Evolutionary conservation across 2,113 vertebrate genomes (phyloP).

Genomic region (Atractosteus spatula): DNA sequence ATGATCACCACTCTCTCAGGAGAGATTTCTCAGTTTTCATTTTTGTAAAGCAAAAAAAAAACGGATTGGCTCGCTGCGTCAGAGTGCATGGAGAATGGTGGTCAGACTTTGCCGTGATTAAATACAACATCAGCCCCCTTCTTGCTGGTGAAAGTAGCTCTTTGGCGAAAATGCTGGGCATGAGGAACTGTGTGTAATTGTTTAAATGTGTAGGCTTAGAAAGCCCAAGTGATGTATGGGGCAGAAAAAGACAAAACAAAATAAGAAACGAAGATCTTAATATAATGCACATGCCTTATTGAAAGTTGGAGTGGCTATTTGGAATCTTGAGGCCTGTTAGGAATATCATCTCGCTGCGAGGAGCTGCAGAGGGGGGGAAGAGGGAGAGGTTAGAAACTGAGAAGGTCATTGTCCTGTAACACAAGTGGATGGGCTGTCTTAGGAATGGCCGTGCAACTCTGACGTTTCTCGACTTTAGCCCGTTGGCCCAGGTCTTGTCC

Average conservation of each 20-base stretch:
- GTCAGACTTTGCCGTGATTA: conserved; percentile 21
- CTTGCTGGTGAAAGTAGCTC: conserved; percentile 12
- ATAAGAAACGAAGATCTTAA: too few relatives aligned
- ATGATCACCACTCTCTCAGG: neutral
- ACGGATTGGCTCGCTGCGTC: conserved; percentile 20
- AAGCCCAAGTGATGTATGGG: conserved; percentile 18
- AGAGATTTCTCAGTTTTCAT: neutral
- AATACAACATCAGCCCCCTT: conserved; percentile 19
- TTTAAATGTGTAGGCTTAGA: conserved; percentile 49
- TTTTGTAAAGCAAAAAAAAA: too few relatives aligned
- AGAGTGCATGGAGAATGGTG: conserved; percentile 8
- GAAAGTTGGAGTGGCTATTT: too few relatives aligned
- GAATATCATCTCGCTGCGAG: too few relatives aligned
- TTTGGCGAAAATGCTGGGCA: conserved; percentile 1
- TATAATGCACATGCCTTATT: too few relatives aligned
- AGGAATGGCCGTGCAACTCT: neutral
- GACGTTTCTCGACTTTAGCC: neutral
- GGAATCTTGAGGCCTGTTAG: too few relatives aligned
- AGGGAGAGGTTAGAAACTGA: neutral
- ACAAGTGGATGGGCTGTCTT: too few relatives aligned
- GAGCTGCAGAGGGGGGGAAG: neutral
- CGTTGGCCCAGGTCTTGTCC: neutral
- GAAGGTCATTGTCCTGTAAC: neutral
- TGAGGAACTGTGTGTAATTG: conserved; percentile 36
- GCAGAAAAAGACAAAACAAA: neutral